Base-by-base conservation (phyloP, 2,888 invertebrate genomes). In the Pantelozetes paolii region DNA sequence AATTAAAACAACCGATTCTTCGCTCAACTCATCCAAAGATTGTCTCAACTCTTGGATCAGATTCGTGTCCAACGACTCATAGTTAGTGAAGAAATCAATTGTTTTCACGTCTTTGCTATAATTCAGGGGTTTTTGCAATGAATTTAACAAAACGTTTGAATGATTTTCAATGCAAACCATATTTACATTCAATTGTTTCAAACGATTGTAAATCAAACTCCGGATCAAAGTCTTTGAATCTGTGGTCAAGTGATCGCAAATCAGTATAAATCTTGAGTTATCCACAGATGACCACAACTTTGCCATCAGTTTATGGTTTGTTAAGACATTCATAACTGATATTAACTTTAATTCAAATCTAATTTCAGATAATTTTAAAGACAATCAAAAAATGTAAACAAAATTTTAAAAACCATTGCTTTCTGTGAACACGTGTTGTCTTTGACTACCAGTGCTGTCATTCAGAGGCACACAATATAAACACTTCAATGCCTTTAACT, bases 311-410 rank as follows among this genome's bases (percentile, higher is more conserved):
- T 67, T 67, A 42, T 67, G 30, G 32, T 54, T 62, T 2, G 30
- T 26, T 32, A 36, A 32, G 36, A 62, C 62, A 62, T 36, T 62
- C 62, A 62, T 62, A n/a, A n/a, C n/a, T n/a, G n/a, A n/a, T n/a
- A n/a, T n/a, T n/a, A n/a, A n/a, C n/a, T n/a, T n/a, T n/a, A n/a
- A n/a, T n/a, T n/a, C n/a, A n/a, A n/a, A n/a, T n/a, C n/a, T n/a
- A n/a, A n/a, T n/a, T n/a, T n/a, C n/a, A n/a, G n/a, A n/a, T n/a
- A n/a, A n/a, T n/a, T n/a, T n/a, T n/a, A n/a, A n/a, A n/a, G n/a
- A n/a, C n/a, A n/a, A n/a, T n/a, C n/a, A n/a, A n/a, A n/a, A n/a
- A n/a, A n/a, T n/a, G n/a, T n/a, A n/a, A n/a, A n/a, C n/a, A n/a
- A n/a, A n/a, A n/a, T n/a, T n/a, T n/a, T n/a, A n/a, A n/a, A n/a